phyloP scores from a whole-genome alignment of 2,888 invertebrate genomes.

The Orthosia gothica region DNA sequence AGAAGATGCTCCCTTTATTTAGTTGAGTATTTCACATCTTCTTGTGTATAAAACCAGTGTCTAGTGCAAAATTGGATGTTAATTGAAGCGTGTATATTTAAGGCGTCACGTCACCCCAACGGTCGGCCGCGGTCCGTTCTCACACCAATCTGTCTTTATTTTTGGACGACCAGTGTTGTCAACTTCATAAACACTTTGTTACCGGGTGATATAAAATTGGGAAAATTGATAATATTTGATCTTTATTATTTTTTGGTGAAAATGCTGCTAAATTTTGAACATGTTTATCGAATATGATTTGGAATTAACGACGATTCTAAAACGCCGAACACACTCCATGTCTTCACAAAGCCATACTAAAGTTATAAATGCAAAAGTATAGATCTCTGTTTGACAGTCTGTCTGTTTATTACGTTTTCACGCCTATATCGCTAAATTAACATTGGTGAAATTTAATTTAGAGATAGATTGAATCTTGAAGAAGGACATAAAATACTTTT shows the following conservation, averaged over 20 bases:
- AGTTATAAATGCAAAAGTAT: too few species aligned
- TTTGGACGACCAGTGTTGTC: conserved; percentile 40
- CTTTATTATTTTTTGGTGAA: not conserved
- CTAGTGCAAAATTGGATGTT: conserved; percentile 37
- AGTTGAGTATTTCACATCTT: not conserved
- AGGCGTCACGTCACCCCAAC: conserved; percentile 22
- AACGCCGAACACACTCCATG: too few species aligned
- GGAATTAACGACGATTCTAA: too few species aligned
- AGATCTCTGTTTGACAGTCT: too few species aligned
- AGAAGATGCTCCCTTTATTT: not conserved
- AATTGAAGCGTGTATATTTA: conserved; percentile 43
- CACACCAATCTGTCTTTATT: conserved; percentile 52
- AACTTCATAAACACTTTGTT: conserved; percentile 21
- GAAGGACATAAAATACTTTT: too few species aligned
- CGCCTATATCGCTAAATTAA: too few species aligned
- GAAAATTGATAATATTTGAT: not conserved
- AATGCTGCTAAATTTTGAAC: not conserved
- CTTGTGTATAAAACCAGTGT: not conserved
- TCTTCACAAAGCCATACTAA: too few species aligned
- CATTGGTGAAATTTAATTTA: too few species aligned
- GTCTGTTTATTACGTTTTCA: too few species aligned
- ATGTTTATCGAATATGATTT: not conserved
- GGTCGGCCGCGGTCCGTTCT: conserved; percentile 20
- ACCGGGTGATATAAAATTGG: conserved; percentile 20
- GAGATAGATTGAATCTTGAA: too few species aligned